Conservation (phyloP, 2,113 vertebrate genomes). For the Chamaetylas fuelleborni region DNA sequence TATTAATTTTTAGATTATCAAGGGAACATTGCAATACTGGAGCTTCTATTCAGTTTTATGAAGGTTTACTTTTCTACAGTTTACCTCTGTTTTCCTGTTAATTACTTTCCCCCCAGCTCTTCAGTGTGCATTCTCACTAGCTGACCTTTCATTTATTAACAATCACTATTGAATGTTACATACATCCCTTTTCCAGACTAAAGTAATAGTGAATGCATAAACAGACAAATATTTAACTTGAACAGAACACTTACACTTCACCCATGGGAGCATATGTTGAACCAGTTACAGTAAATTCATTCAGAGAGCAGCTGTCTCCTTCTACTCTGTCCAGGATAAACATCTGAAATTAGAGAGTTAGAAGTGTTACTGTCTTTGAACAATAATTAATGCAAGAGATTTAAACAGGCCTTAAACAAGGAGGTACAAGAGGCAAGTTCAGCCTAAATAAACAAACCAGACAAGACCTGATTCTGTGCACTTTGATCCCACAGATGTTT, state of each 20-base stretch:
- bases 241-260: slow-evolving; percentile 88
- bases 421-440: neutral
- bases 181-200: neutral
- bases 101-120: neutral
- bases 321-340: slow-evolving; percentile 90
- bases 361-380: neutral
- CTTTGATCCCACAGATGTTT: neutral
- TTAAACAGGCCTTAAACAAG: neutral
- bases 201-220: neutral
- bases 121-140: neutral
- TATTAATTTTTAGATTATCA: neutral
- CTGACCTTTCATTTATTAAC: neutral
- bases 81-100: neutral
- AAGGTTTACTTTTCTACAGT: neutral
- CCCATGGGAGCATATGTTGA: slow-evolving; percentile 95
- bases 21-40: neutral
- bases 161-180: neutral
- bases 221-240: slow-evolving; percentile 1
- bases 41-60: neutral
- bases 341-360: slow-evolving; percentile 80
- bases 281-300: slow-evolving; percentile 94
- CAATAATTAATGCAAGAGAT: neutral
- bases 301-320: slow-evolving; percentile 86
- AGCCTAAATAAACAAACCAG: neutral
- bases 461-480: neutral